Evolutionary conservation across 2,797 vertebrate genomes (phyloP).

Genomic region (Anguilla pacifica): DNA sequence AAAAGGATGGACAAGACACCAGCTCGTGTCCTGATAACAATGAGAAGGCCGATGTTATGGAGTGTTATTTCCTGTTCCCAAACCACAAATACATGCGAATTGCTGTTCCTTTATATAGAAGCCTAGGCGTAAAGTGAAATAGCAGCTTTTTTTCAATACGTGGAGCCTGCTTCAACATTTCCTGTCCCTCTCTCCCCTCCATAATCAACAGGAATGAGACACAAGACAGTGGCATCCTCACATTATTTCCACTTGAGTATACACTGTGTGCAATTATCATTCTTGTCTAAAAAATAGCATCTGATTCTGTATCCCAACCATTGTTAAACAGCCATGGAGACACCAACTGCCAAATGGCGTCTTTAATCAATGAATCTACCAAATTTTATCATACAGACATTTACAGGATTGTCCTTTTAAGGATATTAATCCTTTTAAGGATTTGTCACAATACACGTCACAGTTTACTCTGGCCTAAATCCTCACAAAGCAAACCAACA

Average conservation of each 20-base stretch:
- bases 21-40: slow-evolving; percentile 34
- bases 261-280: slow-evolving; percentile 27
- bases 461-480: too few species aligned
- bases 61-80: slow-evolving; percentile 47
- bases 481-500: too few species aligned
- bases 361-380: too few species aligned
- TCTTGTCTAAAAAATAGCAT: neutral
- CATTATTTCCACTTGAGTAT: slow-evolving; percentile 42
- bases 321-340: neutral
- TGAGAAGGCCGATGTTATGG: slow-evolving; percentile 42
- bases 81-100: slow-evolving; percentile 37
- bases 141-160: slow-evolving; percentile 39
- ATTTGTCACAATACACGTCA: too few species aligned
- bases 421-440: too few species aligned
- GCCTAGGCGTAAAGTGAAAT: slow-evolving; percentile 28
- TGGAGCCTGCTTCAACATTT: slow-evolving; percentile 43
- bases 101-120: slow-evolving; percentile 29
- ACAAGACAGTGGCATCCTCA: slow-evolving; percentile 39
- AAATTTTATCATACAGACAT: too few species aligned
- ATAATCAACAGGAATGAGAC: slow-evolving; percentile 50
- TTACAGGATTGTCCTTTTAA: too few species aligned
- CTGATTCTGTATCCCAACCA: neutral
- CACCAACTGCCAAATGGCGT: neutral
- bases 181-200: slow-evolving; percentile 27
- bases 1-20: slow-evolving; percentile 34